Evolutionary conservation across 2,797 vertebrate species (phyloP), one percentile per base, ranked within the genome.

Genomic region (Enteromius trimaculatus): DNA sequence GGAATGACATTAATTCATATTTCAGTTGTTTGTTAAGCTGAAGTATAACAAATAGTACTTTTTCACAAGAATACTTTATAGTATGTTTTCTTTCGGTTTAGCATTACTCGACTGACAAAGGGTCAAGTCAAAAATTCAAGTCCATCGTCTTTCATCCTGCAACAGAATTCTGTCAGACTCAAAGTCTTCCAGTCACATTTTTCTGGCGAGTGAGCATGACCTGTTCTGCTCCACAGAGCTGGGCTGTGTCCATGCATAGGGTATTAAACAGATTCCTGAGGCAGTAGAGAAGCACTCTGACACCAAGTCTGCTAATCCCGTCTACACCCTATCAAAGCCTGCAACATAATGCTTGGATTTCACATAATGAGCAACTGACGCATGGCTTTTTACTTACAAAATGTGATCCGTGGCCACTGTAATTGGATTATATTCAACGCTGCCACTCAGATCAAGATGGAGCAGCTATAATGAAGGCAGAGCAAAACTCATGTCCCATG

Each of bases 221-320:
- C 82, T 77, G 81, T 82, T 88, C 87, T 84, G 84, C 81, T 85
- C 84, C 83, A 81, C 81, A 55, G 70, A 70, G 64, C 71, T 64
- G 53, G 75, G 76, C 17, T 71, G 78, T 69, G 79, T 83, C 75
- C 85, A 85, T 55, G 80, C 70, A 69, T 72, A 62, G 79, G 69
- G 42, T 85, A 81, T 85, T 78, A 85, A 87, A 80, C 42, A 81
- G 62, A 85, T 78, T 80, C 75, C 79, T 42, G 55, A n/a, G 76
- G 86, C 66, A 39, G 21, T 39, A 29, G 44, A 78, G 72, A 74
- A 66, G 34, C 39, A 68, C 10, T 37, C 31, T 74, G 42, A 44
- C 26, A 72, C 16, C 21, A 39, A 75, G 26, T 65, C 81, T 23
- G 55, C 72, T 62, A 68, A 64, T 83, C 68, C 83, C 13, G 13